Evolutionary conservation across 2,888 invertebrate genomes (phyloP).

Genomic region (Nephrotoma guestfalica): DNA sequence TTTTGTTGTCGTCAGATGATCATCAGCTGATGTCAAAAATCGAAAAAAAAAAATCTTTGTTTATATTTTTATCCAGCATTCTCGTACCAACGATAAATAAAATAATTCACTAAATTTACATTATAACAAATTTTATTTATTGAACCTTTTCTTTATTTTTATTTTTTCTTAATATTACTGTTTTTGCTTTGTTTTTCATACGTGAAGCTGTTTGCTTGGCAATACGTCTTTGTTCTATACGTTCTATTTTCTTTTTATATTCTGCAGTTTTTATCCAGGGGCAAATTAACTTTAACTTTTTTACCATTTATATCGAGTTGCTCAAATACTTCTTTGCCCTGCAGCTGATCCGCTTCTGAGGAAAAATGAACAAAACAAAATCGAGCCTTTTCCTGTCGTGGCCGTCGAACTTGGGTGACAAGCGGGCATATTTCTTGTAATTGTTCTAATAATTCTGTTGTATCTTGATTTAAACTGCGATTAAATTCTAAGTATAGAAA

Average conservation of each 20-base stretch:
- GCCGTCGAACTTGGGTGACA: background rate
- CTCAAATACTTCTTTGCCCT: background rate
- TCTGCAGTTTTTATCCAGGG: background rate
- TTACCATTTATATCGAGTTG: background rate
- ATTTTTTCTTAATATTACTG: background rate
- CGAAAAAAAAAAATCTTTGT: background rate
- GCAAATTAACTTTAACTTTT: background rate
- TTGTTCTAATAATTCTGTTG: background rate
- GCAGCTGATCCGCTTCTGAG: background rate
- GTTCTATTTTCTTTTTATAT: background rate
- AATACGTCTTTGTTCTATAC: background rate
- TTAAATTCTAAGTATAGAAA: background rate
- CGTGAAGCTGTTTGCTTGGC: background rate
- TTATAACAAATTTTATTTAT: background rate
- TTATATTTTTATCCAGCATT: background rate
- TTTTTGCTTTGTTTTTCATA: background rate
- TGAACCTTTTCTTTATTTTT: background rate
- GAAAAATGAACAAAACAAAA: background rate
- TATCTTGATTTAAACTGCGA: background rate
- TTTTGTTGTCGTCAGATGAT: background rate
- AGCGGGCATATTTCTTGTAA: background rate
- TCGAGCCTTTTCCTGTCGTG: background rate
- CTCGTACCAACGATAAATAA: background rate
- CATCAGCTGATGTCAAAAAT: slow-evolving; percentile 1
- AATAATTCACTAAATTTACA: background rate